Evolutionary conservation across 1,140 invertebrate genomes (phyloP).

Genomic region (Trinorchestia longiramus): DNA sequence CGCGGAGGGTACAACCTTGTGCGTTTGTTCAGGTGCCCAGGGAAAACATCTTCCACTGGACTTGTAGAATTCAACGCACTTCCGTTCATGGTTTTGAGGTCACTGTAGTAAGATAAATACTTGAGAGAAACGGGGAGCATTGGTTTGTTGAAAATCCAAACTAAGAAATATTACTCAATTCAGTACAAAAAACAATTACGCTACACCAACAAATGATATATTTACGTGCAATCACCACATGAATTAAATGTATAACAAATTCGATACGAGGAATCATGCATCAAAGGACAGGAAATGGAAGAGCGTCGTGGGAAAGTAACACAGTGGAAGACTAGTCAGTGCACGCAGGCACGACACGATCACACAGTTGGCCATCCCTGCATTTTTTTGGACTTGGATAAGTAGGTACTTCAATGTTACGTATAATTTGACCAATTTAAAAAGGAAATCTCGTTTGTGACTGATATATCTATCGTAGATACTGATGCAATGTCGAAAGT

Average conservation of each 20-base stretch:
- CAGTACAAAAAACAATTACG: neutral
- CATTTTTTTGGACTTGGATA: neutral
- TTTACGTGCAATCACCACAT: neutral
- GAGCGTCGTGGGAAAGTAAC: conserved; percentile 38
- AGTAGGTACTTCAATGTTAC: neutral
- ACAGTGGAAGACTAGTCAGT: conserved; percentile 14
- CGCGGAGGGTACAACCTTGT: conserved; percentile 75
- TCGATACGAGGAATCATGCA: neutral
- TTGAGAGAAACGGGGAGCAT: neutral
- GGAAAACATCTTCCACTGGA: conserved; percentile 64
- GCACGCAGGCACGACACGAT: neutral
- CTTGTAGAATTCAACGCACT: neutral
- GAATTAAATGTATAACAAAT: neutral
- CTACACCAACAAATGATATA: neutral
- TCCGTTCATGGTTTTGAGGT: conserved; percentile 31
- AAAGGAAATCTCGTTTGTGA: neutral
- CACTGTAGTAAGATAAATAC: neutral
- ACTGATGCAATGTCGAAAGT: neutral
- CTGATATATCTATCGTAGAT: neutral
- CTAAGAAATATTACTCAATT: neutral
- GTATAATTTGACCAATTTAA: neutral
- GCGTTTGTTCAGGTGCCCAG: conserved; percentile 67
- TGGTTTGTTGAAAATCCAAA: neutral
- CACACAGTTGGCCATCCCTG: neutral
- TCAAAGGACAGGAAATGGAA: conserved; percentile 5